phyloP scores from a whole-genome alignment of 2,797 vertebrate genomes.

The Neoniphon sammara region DNA sequence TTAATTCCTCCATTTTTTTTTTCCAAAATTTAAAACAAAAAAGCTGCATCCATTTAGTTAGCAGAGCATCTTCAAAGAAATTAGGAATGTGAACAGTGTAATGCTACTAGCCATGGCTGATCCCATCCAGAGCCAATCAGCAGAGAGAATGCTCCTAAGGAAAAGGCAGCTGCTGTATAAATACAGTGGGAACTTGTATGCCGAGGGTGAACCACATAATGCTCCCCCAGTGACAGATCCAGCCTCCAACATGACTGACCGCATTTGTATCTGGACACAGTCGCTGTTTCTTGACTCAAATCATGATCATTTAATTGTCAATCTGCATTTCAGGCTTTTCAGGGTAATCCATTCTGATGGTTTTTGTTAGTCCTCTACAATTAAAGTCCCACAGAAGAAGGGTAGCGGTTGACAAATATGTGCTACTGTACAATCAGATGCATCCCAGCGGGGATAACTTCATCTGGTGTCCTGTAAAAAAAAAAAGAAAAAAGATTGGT shows the following conservation, averaged over 20 bases:
- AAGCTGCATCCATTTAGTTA: constrained; percentile 29
- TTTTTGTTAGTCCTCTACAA: constrained; percentile 13
- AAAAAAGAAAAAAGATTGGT: not conserved
- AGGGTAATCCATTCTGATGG: constrained; percentile 41
- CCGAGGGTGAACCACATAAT: constrained; percentile 38
- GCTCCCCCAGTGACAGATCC: constrained; percentile 36
- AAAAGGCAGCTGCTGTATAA: constrained; percentile 11
- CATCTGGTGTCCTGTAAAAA: constrained; percentile 21
- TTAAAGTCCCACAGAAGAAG: constrained; percentile 16
- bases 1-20: constrained; percentile 57
- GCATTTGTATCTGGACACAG: constrained; percentile 23
- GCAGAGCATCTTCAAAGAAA: constrained; percentile 12
- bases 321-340: constrained; percentile 29
- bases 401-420: constrained; percentile 31
- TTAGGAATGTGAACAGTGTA: not conserved
- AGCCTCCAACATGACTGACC: constrained; percentile 62
- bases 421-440: constrained; percentile 17
- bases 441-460: not conserved
- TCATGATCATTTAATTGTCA: not conserved
- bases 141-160: constrained; percentile 15
- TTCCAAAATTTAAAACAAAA: constrained; percentile 17
- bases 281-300: constrained; percentile 26
- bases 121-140: constrained; percentile 30
- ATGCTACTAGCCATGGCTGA: constrained; percentile 16
- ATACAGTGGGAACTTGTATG: constrained; percentile 6